These are phyloP conservation scores for Archaeoteleia sp. DNA, from an alignment of 2,888 invertebrate species.

Conservation along the genomic window DNA sequence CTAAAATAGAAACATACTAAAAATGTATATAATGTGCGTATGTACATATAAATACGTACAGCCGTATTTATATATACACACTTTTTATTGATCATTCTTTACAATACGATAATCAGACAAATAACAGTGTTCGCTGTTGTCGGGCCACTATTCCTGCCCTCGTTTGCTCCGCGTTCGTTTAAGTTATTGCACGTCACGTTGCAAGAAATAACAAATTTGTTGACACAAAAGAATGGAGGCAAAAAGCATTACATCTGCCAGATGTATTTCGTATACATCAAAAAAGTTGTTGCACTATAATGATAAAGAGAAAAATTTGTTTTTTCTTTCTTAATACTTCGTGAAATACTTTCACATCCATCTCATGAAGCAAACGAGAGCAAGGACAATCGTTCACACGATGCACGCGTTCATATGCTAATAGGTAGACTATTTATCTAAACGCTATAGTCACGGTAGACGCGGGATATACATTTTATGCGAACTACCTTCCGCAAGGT, in stretches of 20 bases:
- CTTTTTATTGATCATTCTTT: conserved; percentile 69
- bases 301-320: neutral
- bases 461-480: conserved; percentile 57
- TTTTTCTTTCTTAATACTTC: conserved; percentile 1
- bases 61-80: conserved; percentile 51
- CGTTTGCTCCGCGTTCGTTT: conserved; percentile 11
- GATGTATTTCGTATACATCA: too few relatives aligned
- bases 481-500: conserved; percentile 22
- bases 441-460: conserved; percentile 62
- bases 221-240: too few relatives aligned
- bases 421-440: conserved; percentile 66
- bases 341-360: too few relatives aligned
- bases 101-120: conserved; percentile 71
- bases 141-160: conserved; percentile 28
- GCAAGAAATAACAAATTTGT: conserved; percentile 9
- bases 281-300: too few relatives aligned
- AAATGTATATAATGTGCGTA: conserved; percentile 31
- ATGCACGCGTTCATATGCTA: conserved; percentile 58
- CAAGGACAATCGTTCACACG: conserved; percentile 38
- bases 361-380: conserved; percentile 25
- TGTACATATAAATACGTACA: conserved; percentile 37
- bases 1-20: too few relatives aligned
- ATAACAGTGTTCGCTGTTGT: conserved; percentile 67
- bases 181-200: neutral
- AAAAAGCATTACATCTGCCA: too few relatives aligned